These are phyloP conservation scores for Synodontis membranacea DNA, from an alignment of 2,113 vertebrate species.

Conservation along the genomic window DNA sequence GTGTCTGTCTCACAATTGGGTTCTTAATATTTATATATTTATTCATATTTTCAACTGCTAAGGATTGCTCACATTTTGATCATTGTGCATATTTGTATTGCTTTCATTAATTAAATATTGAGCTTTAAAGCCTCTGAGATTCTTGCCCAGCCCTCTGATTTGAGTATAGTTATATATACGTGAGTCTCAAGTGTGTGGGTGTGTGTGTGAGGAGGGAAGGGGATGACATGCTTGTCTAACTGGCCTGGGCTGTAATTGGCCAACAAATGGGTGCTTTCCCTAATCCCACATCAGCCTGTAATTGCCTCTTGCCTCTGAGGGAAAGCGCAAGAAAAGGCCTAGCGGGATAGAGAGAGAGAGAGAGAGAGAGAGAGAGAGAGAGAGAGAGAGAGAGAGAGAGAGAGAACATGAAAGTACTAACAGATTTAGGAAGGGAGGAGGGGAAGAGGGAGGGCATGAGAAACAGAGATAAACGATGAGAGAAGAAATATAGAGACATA, in stretches of 20 bases:
- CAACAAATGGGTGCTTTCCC: slow-evolving; percentile 34
- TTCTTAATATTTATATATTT: slow-evolving; percentile 43
- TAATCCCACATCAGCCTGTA: slow-evolving; percentile 37
- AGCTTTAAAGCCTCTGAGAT: neutral
- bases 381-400: slow-evolving; percentile 22
- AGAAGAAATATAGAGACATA: neutral
- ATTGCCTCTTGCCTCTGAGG: slow-evolving; percentile 39
- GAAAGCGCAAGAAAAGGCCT: slow-evolving; percentile 12
- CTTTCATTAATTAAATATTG: slow-evolving; percentile 1
- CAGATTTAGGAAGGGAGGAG: slow-evolving; percentile 1
- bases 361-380: neutral
- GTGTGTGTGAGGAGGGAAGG: neutral
- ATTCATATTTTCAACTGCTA: slow-evolving; percentile 21
- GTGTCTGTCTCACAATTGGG: neutral
- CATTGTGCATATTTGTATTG: neutral
- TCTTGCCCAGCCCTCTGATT: neutral
- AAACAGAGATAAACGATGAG: slow-evolving; percentile 22
- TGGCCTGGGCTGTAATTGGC: slow-evolving; percentile 41
- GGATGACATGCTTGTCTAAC: slow-evolving; percentile 39
- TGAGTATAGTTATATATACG: slow-evolving; percentile 5
- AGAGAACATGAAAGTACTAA: neutral
- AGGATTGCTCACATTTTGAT: neutral
- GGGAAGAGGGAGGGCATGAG: neutral
- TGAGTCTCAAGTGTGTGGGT: slow-evolving; percentile 8
- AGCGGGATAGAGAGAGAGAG: neutral